Evolutionary conservation across 2,113 vertebrate genomes (phyloP).

Genomic region (Paradoxurus hermaphroditus): DNA sequence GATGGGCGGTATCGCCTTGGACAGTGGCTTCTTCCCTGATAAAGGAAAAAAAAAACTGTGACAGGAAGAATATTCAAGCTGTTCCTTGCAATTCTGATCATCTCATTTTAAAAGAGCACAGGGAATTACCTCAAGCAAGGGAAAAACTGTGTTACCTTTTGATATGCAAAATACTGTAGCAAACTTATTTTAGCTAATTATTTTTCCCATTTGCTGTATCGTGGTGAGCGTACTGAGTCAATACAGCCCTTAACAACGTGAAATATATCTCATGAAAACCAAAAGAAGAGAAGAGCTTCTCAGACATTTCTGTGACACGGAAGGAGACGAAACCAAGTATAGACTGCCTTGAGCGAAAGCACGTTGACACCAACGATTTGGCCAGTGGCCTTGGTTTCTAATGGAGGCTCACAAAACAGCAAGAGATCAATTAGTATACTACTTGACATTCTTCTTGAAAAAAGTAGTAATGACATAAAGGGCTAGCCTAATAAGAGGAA

Average conservation of each 20-base stretch:
- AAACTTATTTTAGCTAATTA: slow-evolving; percentile 69
- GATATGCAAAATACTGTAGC: slow-evolving; percentile 66
- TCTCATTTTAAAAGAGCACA: slow-evolving; percentile 51
- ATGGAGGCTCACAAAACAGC: neutral
- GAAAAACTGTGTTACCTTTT: slow-evolving; percentile 48
- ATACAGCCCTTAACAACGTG: slow-evolving; percentile 40
- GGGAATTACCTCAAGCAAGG: slow-evolving; percentile 60
- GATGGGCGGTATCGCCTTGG: slow-evolving; percentile 1
- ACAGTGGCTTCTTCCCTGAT: slow-evolving; percentile 25
- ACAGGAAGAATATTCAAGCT: neutral
- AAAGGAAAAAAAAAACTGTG: neutral
- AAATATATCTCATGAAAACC: slow-evolving; percentile 34
- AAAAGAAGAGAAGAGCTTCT: neutral
- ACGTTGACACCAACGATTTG: neutral
- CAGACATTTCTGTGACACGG: neutral
- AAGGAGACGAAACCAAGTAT: neutral
- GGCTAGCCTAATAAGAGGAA: neutral
- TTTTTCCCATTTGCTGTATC: slow-evolving; percentile 55
- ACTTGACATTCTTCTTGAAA: neutral
- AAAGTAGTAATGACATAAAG: neutral
- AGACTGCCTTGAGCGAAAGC: neutral
- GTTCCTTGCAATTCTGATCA: slow-evolving; percentile 24
- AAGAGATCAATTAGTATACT: neutral
- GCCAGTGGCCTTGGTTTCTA: neutral
- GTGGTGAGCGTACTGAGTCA: slow-evolving; percentile 34